phyloP scores from a whole-genome alignment of 1,140 invertebrate species.

The Heliconius congener region DNA sequence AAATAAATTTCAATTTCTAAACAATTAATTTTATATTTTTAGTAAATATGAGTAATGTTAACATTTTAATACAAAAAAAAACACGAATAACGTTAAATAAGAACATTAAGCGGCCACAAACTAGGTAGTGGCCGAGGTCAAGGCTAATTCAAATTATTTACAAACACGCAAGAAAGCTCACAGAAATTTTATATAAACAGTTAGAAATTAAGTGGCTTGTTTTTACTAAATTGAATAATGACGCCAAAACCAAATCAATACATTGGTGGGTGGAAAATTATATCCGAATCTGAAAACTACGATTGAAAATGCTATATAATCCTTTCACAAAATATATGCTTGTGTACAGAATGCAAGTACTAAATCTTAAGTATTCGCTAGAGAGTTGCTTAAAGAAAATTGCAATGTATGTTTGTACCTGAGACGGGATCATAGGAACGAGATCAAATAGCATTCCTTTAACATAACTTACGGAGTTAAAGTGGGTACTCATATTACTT shows the following conservation, averaged over 20 bases:
- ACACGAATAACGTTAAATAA: not conserved
- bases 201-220: not conserved
- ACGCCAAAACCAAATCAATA: not conserved
- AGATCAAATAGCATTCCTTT: slow-evolving; percentile 19
- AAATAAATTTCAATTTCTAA: not conserved
- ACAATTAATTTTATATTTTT: not conserved
- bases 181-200: not conserved
- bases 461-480: slow-evolving; percentile 13
- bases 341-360: not conserved
- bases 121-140: not conserved
- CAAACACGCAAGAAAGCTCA: not conserved
- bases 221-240: not conserved
- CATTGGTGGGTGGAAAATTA: not conserved
- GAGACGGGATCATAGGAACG: not conserved
- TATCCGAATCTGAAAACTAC: not conserved
- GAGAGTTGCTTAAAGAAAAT: slow-evolving; percentile 2
- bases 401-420: slow-evolving; percentile 18
- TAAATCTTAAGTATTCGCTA: not conserved
- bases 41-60: not conserved
- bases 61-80: not conserved
- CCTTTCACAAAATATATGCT: not conserved
- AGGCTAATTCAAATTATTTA: slow-evolving; percentile 8
- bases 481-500: not conserved
- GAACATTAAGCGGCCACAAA: too few relatives aligned
- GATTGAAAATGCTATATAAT: not conserved